Evolutionary conservation across 2,797 vertebrate species (phyloP), one percentile per base, ranked within the genome.

Genomic region (Acanthurus lineatus): DNA sequence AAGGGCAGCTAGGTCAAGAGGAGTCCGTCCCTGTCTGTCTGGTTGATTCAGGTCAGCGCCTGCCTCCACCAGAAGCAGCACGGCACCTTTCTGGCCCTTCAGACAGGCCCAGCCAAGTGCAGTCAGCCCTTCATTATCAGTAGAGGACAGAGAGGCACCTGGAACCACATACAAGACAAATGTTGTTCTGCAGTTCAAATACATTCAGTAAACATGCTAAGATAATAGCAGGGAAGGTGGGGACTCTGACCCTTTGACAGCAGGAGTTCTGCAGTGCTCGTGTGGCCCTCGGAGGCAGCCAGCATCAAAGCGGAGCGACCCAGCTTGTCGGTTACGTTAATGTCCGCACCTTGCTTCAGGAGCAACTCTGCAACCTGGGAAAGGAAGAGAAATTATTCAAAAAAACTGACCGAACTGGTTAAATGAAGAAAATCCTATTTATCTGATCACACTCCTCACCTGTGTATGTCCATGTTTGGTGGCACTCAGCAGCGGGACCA

Each of bases 101-200:
- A 98, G 91, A 91, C 98, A 99, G 0, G 98, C 97, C 98, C 98
- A 99, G 90, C 98, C 96, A 28, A 99, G 89, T 0, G 97, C 96
- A 0, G 96, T 97, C 90, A 99, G 90, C 0, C 97, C 98, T 84
- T 99, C 98, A 86, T 97, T 97, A 90, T 99, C 98, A 81, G 96
- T 83, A 3, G 96, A 92, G 44, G 96, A 95, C 88, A 97, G 69
- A 52, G 91, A 78, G 16, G 96, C 97, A 49, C 97, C 98, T 99
- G 87, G 67, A 56, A 69, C 22, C 42, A 76, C 44, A 79, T 42
- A 61, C 35, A 57, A 62, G 4, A 60, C n/a, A 66, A 44, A 77
- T 15, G 51, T 49, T 35, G 51, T 49, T 35, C 60, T 64, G 22
- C n/a, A 25, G 2, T 54, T 53, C 5, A 38, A 1, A 8, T 32